Evolutionary conservation across 2,888 invertebrate genomes (phyloP), one percentile per base, ranked within the genome.

Genomic region (Osmoderma eremita): DNA sequence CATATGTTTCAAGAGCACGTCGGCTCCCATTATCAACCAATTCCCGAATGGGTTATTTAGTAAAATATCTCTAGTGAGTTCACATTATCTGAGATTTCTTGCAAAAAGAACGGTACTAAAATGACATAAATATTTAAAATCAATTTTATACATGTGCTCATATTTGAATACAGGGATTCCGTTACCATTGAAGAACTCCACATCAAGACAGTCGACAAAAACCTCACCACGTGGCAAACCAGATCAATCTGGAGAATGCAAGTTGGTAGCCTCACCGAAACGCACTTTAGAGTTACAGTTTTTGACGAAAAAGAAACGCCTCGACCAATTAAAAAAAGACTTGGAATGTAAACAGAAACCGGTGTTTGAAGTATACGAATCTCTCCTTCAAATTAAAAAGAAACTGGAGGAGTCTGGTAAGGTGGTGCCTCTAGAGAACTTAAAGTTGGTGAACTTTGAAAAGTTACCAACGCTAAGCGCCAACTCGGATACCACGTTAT

Each of bases 351-450:
- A 78, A 65, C 81, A 81, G 63, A 78, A 78, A 65, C 79, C 80
- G 0, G 72, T 81, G 2, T 50, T 79, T 17, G 80, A 81, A 49
- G 65, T 80, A 30, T 80, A 82, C 67, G 77, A 79, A 56, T 73
- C 73, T 30, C 68, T 82, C 41, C n/a, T 76, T 3, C 74, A 78
- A 38, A 73, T 81, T 20, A 80, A 81, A 67, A 79, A 77, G 13
- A 77, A 78, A 65, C 69, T 82, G 15, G 79, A 79, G 45, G 78
- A 79, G 49, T 67, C 75, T 20, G 81, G 81, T 3, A 79, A 79
- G 69, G 63, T 63, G 3, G 78, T 81, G 2, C 72, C 73, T 12
- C 54, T 81, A 12, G 73, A 74, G n/a, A 66, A 68, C 1, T 36
- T 74, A 10, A 71, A 69, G 20, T 49, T 72, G 13, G 38, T 65